Evolutionary conservation across 2,113 vertebrate genomes (phyloP).

Genomic region (Anguilla rostrata): DNA sequence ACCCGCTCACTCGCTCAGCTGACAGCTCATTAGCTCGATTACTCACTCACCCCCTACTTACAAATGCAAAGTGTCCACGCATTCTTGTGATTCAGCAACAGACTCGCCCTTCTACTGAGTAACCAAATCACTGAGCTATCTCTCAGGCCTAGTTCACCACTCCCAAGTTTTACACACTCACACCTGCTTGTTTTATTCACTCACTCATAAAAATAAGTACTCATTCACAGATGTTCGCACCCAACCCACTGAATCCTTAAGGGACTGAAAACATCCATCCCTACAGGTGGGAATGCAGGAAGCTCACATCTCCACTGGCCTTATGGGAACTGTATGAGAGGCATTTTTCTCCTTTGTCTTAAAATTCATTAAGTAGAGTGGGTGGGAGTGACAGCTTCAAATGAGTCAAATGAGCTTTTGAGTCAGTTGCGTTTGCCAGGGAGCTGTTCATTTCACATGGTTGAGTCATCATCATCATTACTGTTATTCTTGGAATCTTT

Average conservation of each 20-base stretch:
- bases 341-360: not conserved
- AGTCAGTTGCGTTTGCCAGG: not conserved
- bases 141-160: not conserved
- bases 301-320: not conserved
- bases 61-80: not conserved
- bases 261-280: no score
- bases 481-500: not conserved
- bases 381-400: not conserved
- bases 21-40: not conserved
- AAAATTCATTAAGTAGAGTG: not conserved
- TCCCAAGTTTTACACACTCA: not conserved
- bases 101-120: not conserved
- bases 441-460: no score
- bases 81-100: not conserved
- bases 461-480: not conserved
- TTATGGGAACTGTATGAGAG: not conserved
- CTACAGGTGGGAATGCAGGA: no score
- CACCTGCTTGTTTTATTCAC: not conserved
- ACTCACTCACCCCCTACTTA: not conserved
- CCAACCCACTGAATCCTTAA: no score
- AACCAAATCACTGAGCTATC: not conserved
- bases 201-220: not conserved
- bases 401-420: no score
- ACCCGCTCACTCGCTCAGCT: not conserved
- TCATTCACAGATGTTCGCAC: not conserved